A percentile compares a stretch with the other conserved stretches of the same genome.
phyloP scores from a whole-genome alignment of 2,888 invertebrate genomes.

The Heliconius charithonia region DNA sequence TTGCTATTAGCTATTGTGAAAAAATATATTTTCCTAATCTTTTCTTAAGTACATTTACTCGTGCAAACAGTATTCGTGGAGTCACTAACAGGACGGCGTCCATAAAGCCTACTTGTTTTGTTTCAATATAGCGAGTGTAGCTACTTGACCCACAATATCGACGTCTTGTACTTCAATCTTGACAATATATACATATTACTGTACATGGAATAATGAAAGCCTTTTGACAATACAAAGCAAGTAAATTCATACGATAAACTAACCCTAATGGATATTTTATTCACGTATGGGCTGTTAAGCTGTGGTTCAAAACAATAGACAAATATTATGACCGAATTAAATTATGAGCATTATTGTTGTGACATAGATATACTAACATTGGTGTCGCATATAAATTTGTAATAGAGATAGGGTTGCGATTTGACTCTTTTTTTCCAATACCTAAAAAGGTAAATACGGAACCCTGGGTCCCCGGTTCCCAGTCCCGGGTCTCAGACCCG shows the following conservation, averaged over 20 bases:
- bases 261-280: constrained; percentile 41
- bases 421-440: too few relatives aligned
- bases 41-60: background rate
- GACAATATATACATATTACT: constrained; percentile 37
- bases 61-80: background rate
- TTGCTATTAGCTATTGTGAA: background rate
- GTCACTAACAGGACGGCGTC: background rate
- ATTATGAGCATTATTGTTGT: background rate
- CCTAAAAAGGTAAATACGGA: too few relatives aligned
- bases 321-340: constrained; percentile 7
- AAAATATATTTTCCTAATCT: background rate
- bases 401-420: too few relatives aligned
- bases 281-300: constrained; percentile 30
- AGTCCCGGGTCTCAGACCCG: too few relatives aligned
- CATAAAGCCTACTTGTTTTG: constrained; percentile 39
- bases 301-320: constrained; percentile 26
- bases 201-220: constrained; percentile 23
- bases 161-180: constrained; percentile 23
- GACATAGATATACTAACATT: background rate
- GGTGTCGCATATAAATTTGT: background rate
- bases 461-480: too few relatives aligned
- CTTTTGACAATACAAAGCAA: constrained; percentile 20
- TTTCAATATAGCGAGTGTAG: constrained; percentile 30
- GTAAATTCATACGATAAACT: constrained; percentile 27
- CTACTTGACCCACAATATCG: constrained; percentile 41